Percentiles rank a stretch among this genome's conserved stretches.
Evolutionary conservation across 2,888 invertebrate species (phyloP).

Genomic region (Melinaea marsaeus): DNA sequence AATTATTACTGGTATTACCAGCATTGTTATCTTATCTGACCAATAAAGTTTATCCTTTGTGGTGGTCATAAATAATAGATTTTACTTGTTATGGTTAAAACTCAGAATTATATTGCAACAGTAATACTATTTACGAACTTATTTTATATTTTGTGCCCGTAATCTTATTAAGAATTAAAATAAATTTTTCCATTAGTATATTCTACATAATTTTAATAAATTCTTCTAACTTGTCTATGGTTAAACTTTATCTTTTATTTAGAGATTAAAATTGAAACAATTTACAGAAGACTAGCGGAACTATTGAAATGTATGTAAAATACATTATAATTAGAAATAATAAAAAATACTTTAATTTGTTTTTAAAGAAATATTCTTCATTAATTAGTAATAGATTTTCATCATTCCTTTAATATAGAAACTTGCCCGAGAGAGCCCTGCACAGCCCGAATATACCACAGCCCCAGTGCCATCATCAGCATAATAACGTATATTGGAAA

Average conservation of each 20-base stretch:
- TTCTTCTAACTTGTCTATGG: background rate
- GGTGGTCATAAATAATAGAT: background rate
- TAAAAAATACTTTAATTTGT: background rate
- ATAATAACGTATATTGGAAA: no score
- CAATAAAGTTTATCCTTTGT: conserved; percentile 13
- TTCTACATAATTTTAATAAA: no score
- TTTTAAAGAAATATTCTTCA: background rate
- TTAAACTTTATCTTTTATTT: background rate
- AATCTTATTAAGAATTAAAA: no score
- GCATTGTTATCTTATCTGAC: conserved; percentile 5
- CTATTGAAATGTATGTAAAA: background rate
- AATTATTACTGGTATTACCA: no score
- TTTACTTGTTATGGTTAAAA: background rate
- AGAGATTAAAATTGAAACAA: conserved; percentile 10
- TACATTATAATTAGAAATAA: background rate
- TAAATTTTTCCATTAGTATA: no score
- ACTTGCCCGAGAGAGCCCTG: no score
- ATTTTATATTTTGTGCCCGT: no score
- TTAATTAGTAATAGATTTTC: no score
- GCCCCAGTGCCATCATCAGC: no score
- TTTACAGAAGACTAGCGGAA: conserved; percentile 3
- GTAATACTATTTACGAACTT: no score
- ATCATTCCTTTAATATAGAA: no score
- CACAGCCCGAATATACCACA: no score
- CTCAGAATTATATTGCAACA: background rate